Percentiles rank a stretch among this genome's conserved stretches.
Conservation (phyloP, 2,113 vertebrate species). For the Odocoileus hemionus region DNA sequence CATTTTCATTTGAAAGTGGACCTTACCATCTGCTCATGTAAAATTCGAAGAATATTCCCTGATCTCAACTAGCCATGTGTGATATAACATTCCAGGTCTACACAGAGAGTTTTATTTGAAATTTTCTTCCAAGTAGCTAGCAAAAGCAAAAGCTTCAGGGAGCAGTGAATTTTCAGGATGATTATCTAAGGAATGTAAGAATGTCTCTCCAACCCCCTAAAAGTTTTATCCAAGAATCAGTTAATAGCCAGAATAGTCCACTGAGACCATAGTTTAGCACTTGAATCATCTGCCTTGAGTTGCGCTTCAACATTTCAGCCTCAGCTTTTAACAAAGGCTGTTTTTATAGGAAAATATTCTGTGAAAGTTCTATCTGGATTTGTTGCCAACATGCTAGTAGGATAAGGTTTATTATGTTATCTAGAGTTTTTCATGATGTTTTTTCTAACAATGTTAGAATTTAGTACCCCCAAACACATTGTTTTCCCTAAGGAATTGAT, state of each 20-base stretch:
- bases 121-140: not conserved
- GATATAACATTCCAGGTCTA: not conserved
- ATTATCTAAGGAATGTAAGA: not conserved
- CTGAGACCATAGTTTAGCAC: not conserved
- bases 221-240: not conserved
- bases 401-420: not conserved
- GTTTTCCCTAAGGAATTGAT: not conserved
- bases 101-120: not conserved
- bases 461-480: not conserved
- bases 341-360: not conserved
- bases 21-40: not conserved
- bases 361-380: not conserved
- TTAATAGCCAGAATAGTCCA: not conserved
- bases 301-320: not conserved
- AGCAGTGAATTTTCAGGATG: not conserved
- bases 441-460: not conserved
- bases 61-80: not conserved
- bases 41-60: not conserved
- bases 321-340: not conserved
- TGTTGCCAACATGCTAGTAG: not conserved
- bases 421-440: not conserved
- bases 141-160: not conserved
- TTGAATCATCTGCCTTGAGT: not conserved
- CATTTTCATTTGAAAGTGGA: not conserved
- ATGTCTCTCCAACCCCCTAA: not conserved